Conservation (phyloP, 2,113 vertebrate species). For the Microcebus ravelobensis region DNA sequence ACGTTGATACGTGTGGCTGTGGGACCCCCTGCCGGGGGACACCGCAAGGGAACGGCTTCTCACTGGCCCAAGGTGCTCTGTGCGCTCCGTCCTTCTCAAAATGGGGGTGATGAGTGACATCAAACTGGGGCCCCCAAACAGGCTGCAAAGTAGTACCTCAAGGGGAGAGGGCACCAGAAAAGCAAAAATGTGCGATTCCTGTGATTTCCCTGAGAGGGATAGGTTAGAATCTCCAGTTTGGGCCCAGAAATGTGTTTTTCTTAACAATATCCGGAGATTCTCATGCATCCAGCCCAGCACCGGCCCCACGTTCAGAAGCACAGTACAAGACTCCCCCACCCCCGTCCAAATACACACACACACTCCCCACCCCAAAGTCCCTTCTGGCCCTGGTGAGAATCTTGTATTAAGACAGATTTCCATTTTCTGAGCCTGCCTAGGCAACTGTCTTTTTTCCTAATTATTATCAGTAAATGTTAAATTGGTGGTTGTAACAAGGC, state of each 20-base stretch:
- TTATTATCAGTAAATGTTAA: neutral
- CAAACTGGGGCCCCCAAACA: neutral
- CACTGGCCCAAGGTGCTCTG: neutral
- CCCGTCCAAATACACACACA: neutral
- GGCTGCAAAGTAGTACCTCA: neutral
- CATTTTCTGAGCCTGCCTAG: neutral
- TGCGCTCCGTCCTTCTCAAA: neutral
- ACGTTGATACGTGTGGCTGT: accelerated
- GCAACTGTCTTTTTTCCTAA: neutral
- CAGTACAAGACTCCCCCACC: neutral
- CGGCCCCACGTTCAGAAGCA: neutral
- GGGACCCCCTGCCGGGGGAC: neutral
- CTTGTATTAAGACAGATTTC: neutral
- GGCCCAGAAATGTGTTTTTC: neutral
- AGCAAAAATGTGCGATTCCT: too few species aligned
- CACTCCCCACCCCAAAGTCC: accelerated
- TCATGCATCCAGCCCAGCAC: too few species aligned
- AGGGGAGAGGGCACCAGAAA: neutral
- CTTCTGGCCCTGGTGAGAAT: neutral
- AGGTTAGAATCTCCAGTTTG: neutral
- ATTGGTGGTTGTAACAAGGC: neutral
- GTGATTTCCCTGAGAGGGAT: neutral
- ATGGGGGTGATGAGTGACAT: neutral
- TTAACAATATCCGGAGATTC: neutral
- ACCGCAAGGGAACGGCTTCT: neutral